Evolutionary conservation across 2,888 invertebrate genomes (phyloP), one percentile per base, ranked within the genome.

Genomic region (Diogma glabrata): DNA sequence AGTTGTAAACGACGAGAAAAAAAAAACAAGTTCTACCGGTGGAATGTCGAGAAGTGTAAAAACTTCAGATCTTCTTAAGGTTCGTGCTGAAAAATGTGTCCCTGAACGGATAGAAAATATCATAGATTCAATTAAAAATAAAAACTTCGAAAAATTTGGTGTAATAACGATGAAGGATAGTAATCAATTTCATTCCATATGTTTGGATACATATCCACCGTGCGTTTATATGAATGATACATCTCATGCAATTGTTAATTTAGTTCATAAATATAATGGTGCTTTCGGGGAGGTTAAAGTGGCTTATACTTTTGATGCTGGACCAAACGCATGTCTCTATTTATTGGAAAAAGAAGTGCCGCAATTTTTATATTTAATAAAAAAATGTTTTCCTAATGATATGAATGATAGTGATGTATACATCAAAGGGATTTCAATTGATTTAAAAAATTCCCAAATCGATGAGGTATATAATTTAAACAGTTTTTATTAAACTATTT

Each of bases 271-370:
- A 17, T 93, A 86, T 64, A 99, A 99, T 69, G 72, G 78, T 40
- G 67, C 74, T 22, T 74, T 72, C 61, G 79, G 80, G n/a, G 66
- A 72, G 54, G 67, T 71, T 16, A 84, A 80, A 70, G 85, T 91
- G 7, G 93, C 94, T 1, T 99, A 99, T 66, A 96, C 97, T 14
- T 99, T 92, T 74, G 99, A 99, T 77, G 99, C 99, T 51, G 99
- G 99, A 5, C 89, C 96, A 47, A 99, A 99, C 74, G 92, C 92
- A 4, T 94, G 92, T 66, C 69, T 97, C 0, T 95, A 87, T 70
- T 69, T 93, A 14, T 69, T 88, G 47, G 82, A 89, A 58, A 72
- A 84, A 55, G 78, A 87, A 65, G 82, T 93, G 0, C 72, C 81
- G 1, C 75, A 76, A 60, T 73, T 92, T 10, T 53, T 87, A 20